phyloP scores from a whole-genome alignment of 2,113 vertebrate species.

The Peromyscus polionotus region DNA sequence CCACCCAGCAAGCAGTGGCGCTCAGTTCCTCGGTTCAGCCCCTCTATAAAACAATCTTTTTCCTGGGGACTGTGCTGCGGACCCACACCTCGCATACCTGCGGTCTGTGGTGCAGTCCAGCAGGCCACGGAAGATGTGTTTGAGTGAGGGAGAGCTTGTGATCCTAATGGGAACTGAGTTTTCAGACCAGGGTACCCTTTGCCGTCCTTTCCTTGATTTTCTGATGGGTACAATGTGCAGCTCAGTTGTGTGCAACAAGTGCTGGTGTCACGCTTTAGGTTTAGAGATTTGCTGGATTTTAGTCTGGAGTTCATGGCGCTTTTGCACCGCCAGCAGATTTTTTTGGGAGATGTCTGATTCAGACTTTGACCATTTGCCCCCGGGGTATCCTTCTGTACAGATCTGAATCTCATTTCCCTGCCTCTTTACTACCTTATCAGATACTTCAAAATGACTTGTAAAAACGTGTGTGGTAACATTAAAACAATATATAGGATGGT shows the following conservation, averaged over 20 bases:
- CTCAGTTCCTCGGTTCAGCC: neutral
- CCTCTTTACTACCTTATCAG: neutral
- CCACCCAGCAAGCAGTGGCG: fast-evolving
- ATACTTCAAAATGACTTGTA: neutral
- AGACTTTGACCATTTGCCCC: neutral
- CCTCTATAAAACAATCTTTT: fast-evolving
- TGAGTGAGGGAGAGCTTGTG: neutral
- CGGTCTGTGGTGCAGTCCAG: neutral
- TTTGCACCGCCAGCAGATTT: neutral
- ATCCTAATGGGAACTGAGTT: neutral
- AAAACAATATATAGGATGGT: neutral
- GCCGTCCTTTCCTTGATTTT: slow-evolving; percentile 22
- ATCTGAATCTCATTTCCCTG: neutral
- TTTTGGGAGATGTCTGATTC: neutral
- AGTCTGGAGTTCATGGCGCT: neutral
- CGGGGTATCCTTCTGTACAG: neutral
- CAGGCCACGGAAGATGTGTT: neutral
- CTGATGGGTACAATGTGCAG: neutral
- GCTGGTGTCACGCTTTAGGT: neutral
- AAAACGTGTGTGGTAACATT: neutral
- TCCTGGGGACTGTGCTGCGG: neutral
- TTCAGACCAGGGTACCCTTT: neutral
- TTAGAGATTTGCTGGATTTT: neutral
- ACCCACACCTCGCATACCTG: neutral
- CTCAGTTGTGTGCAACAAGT: neutral